Evolutionary conservation across 1,140 invertebrate species (phyloP), one percentile per base, ranked within the genome.

Genomic region (Chlorops oryzae): DNA sequence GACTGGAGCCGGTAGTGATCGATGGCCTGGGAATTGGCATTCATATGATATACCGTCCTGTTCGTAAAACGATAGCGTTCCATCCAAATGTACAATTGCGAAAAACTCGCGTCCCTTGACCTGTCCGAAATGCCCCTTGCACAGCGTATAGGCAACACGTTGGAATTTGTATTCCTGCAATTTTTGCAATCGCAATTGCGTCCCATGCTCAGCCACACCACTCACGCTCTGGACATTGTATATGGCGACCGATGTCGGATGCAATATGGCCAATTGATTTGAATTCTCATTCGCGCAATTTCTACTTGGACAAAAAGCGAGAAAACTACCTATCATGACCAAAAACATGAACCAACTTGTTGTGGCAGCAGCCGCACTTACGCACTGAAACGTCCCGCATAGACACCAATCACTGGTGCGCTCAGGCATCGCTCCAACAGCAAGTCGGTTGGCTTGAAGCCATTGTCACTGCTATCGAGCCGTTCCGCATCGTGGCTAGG

Each of bases 61-160:
- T 62, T 91, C 88, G 70, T 82, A 90, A 48, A 90, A 83, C 1
- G 80, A 76, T 5, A 91, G 55, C 0, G 80, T 83, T 2, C 87
- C 87, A 73, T 90, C 87, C 56, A 90, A 71, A 32, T 83, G 85
- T 58, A 87, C 85, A 12, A 90, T 80, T 61, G 85, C 88, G 17
- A 89, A 74, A 59, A 88, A 88, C 63, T 90, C 87, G 47, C 81
- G 74, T 1, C 79, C 79, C 70, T 75, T 77, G 2, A 81, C 79
- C 32, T 80, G 80, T 2, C 88, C 88, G 73, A 91, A 91, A 5
- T 84, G 76, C n/a, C 88, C 88, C 41, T 77, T 72, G 37, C 80
- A 80, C 49, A 89, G 71, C 39, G 79, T 79, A 50, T 77, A 83
- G 1, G 79, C 75, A 53, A 78, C 71, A 32, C 79, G 77, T 41